Base-by-base conservation (phyloP, 2,797 vertebrate species). In the Oreonectes daqikongensis region DNA sequence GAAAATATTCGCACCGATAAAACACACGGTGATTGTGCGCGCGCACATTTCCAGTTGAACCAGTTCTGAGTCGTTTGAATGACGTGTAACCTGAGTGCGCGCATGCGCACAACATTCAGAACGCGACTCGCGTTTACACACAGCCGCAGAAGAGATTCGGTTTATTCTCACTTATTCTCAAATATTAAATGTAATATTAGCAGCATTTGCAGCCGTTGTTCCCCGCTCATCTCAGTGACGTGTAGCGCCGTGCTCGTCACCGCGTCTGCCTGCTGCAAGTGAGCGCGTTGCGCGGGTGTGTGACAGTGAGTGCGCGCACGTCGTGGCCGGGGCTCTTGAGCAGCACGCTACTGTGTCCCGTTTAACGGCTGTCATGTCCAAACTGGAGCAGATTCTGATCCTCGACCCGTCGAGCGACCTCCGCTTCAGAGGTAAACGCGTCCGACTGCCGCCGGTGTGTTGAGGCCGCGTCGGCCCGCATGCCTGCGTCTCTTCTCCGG, bases 331-430 rank as follows among this genome's bases (percentile, higher is more conserved):
- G 76, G 83, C 64, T 78, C 65, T 65, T 69, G 77, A 66, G 72
- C 22, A 74, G 72, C 77, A 78, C 81, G 71, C 71, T 68, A 79
- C 77, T 35, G 72, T 70, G 32, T 79, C 65, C 59, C 78, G 66
- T 59, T 71, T 69, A 65, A 69, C 65, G 69, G 38, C 74, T 86
- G 90, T 91, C 84, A 92, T 93, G 88, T 88, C 88, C 77, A 94
- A 92, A 90, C 87, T 87, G 85, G 93, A 93, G 83, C 93, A 94
- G 88, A 78, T 93, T 69, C 84, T 94, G 81, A 84, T 91, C 75
- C 91, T 93, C 72, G 94, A 95, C 86, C 94, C 94, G 77, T 87
- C 94, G 82, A 89, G 87, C 89, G 94, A 95, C 85, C 94, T 95
- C 84, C 94, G 94, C 91, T 95, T 95, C 87, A 95, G 93, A 95